Conservation (phyloP, 2,113 vertebrate genomes). For the Talpa occidentalis region DNA sequence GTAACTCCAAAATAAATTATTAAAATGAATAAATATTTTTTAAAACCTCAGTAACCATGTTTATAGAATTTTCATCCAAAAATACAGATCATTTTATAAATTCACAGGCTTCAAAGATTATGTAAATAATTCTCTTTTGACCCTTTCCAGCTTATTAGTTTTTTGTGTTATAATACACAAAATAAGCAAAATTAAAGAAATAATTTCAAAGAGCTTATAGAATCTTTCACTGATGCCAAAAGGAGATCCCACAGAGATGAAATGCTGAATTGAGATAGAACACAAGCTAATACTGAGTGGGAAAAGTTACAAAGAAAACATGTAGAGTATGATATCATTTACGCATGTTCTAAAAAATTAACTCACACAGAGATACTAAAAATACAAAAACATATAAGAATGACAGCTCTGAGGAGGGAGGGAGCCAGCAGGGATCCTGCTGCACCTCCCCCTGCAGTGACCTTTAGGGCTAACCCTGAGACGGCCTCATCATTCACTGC, state of each 20-base stretch:
- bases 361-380: background rate
- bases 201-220: background rate
- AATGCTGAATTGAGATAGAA: background rate
- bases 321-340: background rate
- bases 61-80: constrained; percentile 7
- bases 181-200: background rate
- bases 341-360: background rate
- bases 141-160: background rate
- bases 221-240: constrained; percentile 15
- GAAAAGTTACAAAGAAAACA: constrained; percentile 18
- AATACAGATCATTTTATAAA: constrained; percentile 10
- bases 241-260: background rate
- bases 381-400: background rate
- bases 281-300: background rate
- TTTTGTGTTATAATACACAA: background rate
- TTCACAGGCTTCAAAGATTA: background rate
- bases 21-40: background rate
- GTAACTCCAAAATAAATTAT: background rate
- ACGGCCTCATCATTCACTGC: too few relatives aligned
- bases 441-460: too few relatives aligned
- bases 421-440: background rate
- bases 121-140: background rate
- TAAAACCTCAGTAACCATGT: background rate
- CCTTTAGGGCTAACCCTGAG: too few relatives aligned
- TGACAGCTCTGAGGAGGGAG: constrained; percentile 6